Percentiles rank a stretch among this genome's conserved stretches.
Evolutionary conservation across 2,888 invertebrate species (phyloP).

Genomic region (Mythimna vitellina): DNA sequence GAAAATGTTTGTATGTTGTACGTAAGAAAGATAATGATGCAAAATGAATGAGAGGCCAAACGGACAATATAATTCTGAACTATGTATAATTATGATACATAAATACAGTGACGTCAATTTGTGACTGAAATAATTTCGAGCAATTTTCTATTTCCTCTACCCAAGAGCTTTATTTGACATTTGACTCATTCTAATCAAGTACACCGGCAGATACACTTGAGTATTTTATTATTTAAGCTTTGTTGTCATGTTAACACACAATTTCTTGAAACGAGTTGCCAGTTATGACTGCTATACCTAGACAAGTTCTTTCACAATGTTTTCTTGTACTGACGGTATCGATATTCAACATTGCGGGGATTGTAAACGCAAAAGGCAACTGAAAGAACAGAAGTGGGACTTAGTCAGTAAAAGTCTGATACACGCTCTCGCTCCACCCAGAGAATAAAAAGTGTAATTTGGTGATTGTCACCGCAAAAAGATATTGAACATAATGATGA

Average conservation of each 20-base stretch:
- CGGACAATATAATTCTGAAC: conserved; percentile 7
- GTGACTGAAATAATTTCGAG: conserved; percentile 16
- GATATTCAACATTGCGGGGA: no score
- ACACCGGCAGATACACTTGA: no score
- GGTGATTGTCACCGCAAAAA: no score
- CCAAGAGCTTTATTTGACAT: background rate
- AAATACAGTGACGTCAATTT: conserved; percentile 38
- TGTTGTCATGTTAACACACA: background rate
- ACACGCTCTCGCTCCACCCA: no score
- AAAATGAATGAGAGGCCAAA: background rate
- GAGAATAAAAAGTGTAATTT: no score
- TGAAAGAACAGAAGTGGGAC: no score
- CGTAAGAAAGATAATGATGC: background rate
- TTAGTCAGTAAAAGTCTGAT: no score
- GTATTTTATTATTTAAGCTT: background rate
- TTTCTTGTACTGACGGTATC: background rate
- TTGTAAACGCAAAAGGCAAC: no score
- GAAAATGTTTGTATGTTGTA: background rate
- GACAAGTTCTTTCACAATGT: no score
- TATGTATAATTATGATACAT: conserved; percentile 14
- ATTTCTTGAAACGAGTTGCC: background rate
- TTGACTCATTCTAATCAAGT: background rate
- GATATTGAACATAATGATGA: no score
- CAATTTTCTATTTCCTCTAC: conserved; percentile 2
- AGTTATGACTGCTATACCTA: no score